phyloP scores from a whole-genome alignment of 2,888 invertebrate genomes.

The Pterobdella sp. region DNA sequence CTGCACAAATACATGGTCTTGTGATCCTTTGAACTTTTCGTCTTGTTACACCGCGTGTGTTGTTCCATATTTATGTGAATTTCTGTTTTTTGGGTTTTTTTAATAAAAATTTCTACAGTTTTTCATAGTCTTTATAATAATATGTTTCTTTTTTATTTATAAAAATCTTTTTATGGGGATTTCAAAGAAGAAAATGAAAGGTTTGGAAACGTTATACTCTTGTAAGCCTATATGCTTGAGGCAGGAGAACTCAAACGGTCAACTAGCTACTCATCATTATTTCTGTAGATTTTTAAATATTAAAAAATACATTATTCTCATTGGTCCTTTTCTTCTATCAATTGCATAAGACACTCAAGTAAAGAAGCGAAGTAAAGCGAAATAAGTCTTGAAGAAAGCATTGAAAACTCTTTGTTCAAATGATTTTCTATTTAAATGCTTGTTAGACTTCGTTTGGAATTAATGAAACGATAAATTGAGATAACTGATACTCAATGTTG shows the following conservation, averaged over 20 bases:
- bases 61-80: too few species aligned
- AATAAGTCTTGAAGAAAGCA: not conserved
- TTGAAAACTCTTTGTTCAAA: not conserved
- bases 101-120: not conserved
- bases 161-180: not conserved
- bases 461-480: too few species aligned
- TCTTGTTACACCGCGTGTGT: too few species aligned
- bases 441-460: too few species aligned
- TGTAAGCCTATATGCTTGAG: not conserved
- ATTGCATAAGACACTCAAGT: slow-evolving; percentile 11
- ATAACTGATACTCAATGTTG: too few species aligned
- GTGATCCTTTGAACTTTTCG: too few species aligned
- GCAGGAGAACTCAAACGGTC: not conserved
- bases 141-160: slow-evolving; percentile 2
- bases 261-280: not conserved
- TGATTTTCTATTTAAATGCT: not conserved
- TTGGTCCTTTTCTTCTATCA: not conserved
- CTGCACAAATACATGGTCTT: too few species aligned
- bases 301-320: not conserved
- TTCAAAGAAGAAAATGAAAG: not conserved
- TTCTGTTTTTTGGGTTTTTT: too few species aligned
- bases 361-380: not conserved
- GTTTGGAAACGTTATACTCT: not conserved
- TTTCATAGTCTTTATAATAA: not conserved
- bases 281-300: not conserved